These are phyloP conservation scores for Acipenser oxyrinchus DNA, from an alignment of 2,797 vertebrate species.

Conservation along the genomic window DNA sequence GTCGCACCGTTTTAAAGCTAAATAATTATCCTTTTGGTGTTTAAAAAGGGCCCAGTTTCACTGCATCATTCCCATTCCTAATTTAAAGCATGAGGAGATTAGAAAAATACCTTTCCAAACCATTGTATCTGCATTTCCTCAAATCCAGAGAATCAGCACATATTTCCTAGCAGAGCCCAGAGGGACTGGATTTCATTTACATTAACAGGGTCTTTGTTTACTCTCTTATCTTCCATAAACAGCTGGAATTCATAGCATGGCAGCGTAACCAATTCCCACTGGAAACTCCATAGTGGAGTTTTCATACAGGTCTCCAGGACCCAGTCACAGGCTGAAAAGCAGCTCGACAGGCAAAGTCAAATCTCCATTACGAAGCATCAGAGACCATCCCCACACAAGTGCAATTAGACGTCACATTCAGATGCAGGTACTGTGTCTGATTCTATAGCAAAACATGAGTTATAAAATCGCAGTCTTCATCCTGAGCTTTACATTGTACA, in stretches of 20 bases:
- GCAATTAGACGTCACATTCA: too few species aligned
- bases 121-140: constrained; percentile 14
- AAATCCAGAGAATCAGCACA: constrained; percentile 11
- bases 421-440: too few species aligned
- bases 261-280: not conserved
- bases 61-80: constrained; percentile 18
- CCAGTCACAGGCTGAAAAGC: not conserved
- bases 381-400: too few species aligned
- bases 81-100: constrained; percentile 29
- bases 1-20: constrained; percentile 1
- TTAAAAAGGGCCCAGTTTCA: not conserved
- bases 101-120: constrained; percentile 19
- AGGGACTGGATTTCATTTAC: constrained; percentile 54
- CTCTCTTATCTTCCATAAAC: constrained; percentile 52
- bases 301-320: not conserved
- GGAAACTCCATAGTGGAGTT: not conserved
- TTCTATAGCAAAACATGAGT: too few species aligned
- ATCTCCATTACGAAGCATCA: not conserved
- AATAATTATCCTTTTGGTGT: constrained; percentile 9
- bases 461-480: too few species aligned
- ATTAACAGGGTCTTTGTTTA: constrained; percentile 61
- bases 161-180: not conserved
- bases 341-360: not conserved
- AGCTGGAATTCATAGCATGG: constrained; percentile 29
- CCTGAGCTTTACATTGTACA: too few species aligned